Evolutionary conservation across 2,888 invertebrate species (phyloP).

Genomic region (Acanthosoma haemorrhoidale): DNA sequence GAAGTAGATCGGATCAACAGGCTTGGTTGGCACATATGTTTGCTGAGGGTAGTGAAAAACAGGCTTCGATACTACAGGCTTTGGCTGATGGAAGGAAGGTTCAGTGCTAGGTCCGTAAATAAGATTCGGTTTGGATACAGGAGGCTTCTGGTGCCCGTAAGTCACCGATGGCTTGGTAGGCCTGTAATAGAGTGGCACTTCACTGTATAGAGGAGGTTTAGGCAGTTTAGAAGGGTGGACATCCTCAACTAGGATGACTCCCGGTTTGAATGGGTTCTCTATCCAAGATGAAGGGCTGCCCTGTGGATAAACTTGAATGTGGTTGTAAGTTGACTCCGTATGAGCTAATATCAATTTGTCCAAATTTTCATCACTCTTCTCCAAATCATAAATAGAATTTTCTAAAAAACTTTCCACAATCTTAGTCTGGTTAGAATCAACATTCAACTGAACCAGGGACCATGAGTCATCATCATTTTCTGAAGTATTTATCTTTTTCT

Average conservation of each 20-base stretch:
- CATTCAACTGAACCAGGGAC: conserved; percentile 28
- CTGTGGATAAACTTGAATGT: conserved; percentile 18
- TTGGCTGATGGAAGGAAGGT: not conserved
- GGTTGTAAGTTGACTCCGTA: conserved; percentile 8
- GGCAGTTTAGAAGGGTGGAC: conserved; percentile 36
- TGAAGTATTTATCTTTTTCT: not conserved
- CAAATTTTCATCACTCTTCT: conserved; percentile 17
- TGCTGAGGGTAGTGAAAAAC: not conserved
- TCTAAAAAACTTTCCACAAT: conserved; percentile 30
- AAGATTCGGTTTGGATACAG: not conserved
- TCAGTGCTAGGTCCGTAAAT: not conserved
- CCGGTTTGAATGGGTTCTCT: conserved; percentile 13
- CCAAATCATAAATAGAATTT: conserved; percentile 29
- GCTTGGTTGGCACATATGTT: not conserved
- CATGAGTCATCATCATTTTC: conserved; percentile 11
- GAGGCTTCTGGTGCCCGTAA: not conserved
- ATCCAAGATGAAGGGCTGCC: conserved; percentile 30
- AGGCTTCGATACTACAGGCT: conserved; percentile 14
- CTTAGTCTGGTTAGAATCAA: conserved; percentile 19
- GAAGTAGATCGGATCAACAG: not conserved
- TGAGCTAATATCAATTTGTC: conserved; percentile 33
- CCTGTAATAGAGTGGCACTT: not conserved
- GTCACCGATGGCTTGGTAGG: not conserved
- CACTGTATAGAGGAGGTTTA: conserved; percentile 25
- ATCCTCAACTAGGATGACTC: conserved; percentile 36